Base-by-base conservation (phyloP, 2,888 invertebrate genomes). In the Netelia inedita region DNA sequence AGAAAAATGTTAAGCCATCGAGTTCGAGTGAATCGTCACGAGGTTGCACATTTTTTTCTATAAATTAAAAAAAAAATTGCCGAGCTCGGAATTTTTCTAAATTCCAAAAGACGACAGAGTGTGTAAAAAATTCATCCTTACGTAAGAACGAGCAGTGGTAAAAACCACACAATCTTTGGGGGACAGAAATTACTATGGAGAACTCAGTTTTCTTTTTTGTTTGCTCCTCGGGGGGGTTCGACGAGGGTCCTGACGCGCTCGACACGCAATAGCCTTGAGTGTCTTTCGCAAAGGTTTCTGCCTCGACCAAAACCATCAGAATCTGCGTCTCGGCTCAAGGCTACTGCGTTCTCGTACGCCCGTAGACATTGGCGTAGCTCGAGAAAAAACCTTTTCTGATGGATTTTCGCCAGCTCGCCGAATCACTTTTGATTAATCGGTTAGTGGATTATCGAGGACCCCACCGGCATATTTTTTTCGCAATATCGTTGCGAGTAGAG, bases 181-280 rank as follows among this genome's bases (percentile, higher is more conserved):
- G 1, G 19, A 43, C 43, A 57, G 57, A 66, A 46, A 46, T 10
- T 11, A 6, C n/a, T 23, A n/a, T 59, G 71, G 19, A 10, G n/a
- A n/a, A 16, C 3, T 16, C 41, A 6, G 1, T 50, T 14, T 71
- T 41, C 19, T 11, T 35, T 59, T 75, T 66, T 66, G 3, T 53
- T 65, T 19, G 3, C 43, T 19, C 9, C 9, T 11, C 41, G 10
- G 10, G 61, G 61, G 35, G 23, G 11, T 53, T 57, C 28, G 14
- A 53, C 46, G 63, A 78, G 73, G 76, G 63, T 68, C 55, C 80
- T 63, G 53, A 2, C 46, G 59, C 23, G 63, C 74, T 50, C 79
- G 69, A 65, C 61, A 63, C 83, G 74, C 53, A 23, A 23, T 57
- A 68, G 68, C 84, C 84, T 84, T 80, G 84, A 78, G 72, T 55